Percentiles rank a stretch among this genome's conserved stretches.
Conservation (phyloP, 2,888 invertebrate species). For the Argyresthia albistria region DNA sequence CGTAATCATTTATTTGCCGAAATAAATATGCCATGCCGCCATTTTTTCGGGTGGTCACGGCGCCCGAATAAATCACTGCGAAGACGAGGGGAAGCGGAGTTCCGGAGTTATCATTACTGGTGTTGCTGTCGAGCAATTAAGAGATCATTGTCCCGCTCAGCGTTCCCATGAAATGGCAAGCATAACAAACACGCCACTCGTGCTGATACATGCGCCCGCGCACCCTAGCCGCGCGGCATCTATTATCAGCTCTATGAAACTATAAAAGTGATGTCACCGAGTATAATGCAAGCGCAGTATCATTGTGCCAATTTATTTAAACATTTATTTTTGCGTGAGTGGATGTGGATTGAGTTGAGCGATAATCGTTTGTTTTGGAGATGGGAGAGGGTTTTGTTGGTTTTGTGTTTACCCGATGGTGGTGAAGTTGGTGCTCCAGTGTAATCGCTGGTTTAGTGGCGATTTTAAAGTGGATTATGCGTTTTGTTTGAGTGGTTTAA, state of each 20-base stretch:
- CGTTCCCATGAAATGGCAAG: constrained; percentile 63
- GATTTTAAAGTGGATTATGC: not conserved
- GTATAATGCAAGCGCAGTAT: constrained; percentile 29
- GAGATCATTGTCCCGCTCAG: constrained; percentile 48
- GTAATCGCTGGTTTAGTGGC: not conserved
- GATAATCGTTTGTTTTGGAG: constrained; percentile 64
- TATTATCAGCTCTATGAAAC: constrained; percentile 36
- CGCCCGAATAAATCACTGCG: constrained; percentile 46
- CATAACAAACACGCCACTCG: constrained; percentile 22
- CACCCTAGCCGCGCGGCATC: constrained; percentile 33
- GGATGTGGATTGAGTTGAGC: constrained; percentile 56
- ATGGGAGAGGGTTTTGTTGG: constrained; percentile 19
- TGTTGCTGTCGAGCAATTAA: constrained; percentile 65
- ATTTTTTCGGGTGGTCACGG: constrained; percentile 43
- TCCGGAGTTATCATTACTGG: constrained; percentile 50
- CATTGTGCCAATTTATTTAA: constrained; percentile 49
- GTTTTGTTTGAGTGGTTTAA: not conserved
- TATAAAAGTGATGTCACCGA: constrained; percentile 41
- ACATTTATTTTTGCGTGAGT: constrained; percentile 41
- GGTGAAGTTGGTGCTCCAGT: not conserved
- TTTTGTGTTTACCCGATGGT: too few relatives aligned
- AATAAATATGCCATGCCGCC: constrained; percentile 45
- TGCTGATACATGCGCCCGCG: constrained; percentile 39
- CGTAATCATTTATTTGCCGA: constrained; percentile 54
- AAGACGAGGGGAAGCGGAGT: constrained; percentile 17